A percentile compares a stretch with the other conserved stretches of the same genome.
Conservation (phyloP, 2,797 vertebrate species). For the Myotis pilosus region DNA sequence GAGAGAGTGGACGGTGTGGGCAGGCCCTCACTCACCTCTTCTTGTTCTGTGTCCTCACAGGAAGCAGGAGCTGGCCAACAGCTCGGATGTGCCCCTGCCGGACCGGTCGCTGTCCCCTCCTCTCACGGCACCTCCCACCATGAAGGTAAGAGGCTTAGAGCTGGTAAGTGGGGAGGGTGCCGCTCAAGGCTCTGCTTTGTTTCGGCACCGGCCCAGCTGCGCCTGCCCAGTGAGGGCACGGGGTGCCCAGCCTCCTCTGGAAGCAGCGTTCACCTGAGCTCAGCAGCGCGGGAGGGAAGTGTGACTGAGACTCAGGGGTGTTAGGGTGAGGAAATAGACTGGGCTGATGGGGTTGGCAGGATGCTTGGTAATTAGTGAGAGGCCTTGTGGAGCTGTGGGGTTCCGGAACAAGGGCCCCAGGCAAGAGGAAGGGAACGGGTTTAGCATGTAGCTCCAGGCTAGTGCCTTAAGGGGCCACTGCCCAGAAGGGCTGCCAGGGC, state of each 20-base stretch:
- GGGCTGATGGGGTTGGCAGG: not conserved
- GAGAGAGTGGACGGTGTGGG: not conserved
- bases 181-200: not conserved
- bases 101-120: slow-evolving; percentile 95
- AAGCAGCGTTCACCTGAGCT: not conserved
- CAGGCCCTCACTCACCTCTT: slow-evolving; percentile 23
- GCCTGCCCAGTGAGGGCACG: not conserved
- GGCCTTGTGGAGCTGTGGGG: not conserved
- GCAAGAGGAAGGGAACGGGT: not conserved
- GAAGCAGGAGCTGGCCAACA: slow-evolving; percentile 96
- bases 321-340: not conserved
- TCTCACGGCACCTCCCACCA: slow-evolving; percentile 93
- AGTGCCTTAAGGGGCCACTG: not conserved
- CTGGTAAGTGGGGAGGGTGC: not conserved
- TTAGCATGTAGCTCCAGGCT: not conserved
- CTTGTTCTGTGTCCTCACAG: slow-evolving; percentile 83
- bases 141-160: slow-evolving; percentile 89
- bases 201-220: not conserved
- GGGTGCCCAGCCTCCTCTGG: not conserved
- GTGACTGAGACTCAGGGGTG: not conserved
- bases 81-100: slow-evolving; percentile 87
- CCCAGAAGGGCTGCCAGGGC: not conserved
- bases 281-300: not conserved
- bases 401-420: not conserved
- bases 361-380: not conserved